Base-by-base conservation (phyloP, 2,888 invertebrate genomes). In the Dorcus hopei region DNA sequence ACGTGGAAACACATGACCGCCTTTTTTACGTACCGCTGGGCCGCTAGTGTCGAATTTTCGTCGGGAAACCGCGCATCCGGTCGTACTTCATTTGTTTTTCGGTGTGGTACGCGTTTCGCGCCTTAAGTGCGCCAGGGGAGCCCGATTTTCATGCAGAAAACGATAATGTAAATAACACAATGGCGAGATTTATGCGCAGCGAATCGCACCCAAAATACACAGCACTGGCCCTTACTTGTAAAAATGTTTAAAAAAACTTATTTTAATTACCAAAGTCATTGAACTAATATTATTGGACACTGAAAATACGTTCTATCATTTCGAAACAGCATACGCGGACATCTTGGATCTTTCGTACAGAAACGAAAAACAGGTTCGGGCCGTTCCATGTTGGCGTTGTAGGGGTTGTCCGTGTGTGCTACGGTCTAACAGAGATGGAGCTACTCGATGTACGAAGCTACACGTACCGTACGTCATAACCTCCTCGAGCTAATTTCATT, bases 311-410 rank as follows among this genome's bases (percentile, higher is more conserved):
- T 74, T 72, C 72, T 70, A 73, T 72, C 70, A 69, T 72, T 63
- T 70, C 68, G 70, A 72, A 70, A 72, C 73, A 69, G 70, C 72
- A 69, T 70, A 70, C 74, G 75, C 75, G 73, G 77, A 77, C 77
- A 77, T 77, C 75, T 77, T 77, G 76, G 75, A 74, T 72, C 73
- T 73, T 75, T 75, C 72, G 72, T 79, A 63, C 80, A 70, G 73
- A 23, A 45, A 45, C 45, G 45, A 45, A 67, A 75, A 77, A 77
- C 77, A 62, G 82, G 81, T 78, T 81, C 82, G 57, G 82, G 77
- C 70, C 69, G 73, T 9, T 76, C 76, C 56, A 80, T 77, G 55
- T 71, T 81, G 64, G 39, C 76, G 75, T 57, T 72, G 71, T 9
- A 78, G 78, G 69, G 79, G 75, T 48, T 73, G 71, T 64, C 69